These are phyloP conservation scores for Balaeniceps rex DNA, from an alignment of 2,113 vertebrate species.

Conservation along the genomic window DNA sequence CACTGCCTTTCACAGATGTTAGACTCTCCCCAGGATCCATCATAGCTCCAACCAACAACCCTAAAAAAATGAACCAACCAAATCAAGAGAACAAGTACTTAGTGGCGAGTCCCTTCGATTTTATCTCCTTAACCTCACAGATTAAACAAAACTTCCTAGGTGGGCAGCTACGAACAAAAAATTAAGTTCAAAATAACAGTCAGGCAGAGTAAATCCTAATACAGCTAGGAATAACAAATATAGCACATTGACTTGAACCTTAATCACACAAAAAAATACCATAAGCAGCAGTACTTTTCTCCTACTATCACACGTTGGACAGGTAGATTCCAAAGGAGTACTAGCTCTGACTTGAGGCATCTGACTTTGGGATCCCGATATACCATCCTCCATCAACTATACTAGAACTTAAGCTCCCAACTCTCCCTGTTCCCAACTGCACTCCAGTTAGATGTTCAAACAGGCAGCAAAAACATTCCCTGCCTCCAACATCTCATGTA, in stretches of 20 bases:
- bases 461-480: not conserved
- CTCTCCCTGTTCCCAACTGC: not conserved
- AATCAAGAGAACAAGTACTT: not conserved
- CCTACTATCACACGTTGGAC: not conserved
- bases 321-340: not conserved
- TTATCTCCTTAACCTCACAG: not conserved
- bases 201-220: not conserved
- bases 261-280: not conserved
- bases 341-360: not conserved
- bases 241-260: not conserved
- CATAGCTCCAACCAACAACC: not conserved
- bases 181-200: not conserved
- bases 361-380: not conserved
- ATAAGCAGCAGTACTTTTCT: not conserved
- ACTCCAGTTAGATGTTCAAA: not conserved
- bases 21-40: not conserved
- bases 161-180: not conserved
- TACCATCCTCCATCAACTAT: not conserved
- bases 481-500: not conserved
- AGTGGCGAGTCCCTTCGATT: fast-evolving
- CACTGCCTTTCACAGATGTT: not conserved
- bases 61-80: not conserved
- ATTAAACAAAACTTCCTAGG: not conserved
- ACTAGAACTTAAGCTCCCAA: not conserved
- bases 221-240: not conserved